phyloP scores from a whole-genome alignment of 2,888 invertebrate genomes.

The Aproaerema taeniolella region DNA sequence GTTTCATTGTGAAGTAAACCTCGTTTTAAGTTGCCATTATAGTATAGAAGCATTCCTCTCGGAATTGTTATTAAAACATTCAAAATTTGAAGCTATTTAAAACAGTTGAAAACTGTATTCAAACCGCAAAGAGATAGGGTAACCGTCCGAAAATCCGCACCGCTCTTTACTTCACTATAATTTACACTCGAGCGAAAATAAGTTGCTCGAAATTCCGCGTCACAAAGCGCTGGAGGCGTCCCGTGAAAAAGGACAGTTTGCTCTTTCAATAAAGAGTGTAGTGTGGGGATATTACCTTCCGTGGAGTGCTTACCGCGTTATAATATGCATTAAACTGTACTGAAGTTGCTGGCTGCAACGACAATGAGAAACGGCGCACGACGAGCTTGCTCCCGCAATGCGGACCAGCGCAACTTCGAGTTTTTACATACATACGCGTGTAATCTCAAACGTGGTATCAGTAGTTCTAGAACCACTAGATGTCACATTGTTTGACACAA shows the following conservation, averaged over 20 bases:
- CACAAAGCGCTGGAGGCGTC: conserved; percentile 62
- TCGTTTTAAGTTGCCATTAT: too few species aligned
- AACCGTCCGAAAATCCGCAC: conserved; percentile 48
- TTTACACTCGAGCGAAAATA: conserved; percentile 61
- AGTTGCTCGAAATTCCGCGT: conserved; percentile 59
- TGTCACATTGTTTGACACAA: too few species aligned
- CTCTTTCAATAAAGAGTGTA: conserved; percentile 69
- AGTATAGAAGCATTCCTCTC: too few species aligned
- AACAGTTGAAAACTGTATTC: conserved; percentile 40
- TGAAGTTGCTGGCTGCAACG: conserved; percentile 57
- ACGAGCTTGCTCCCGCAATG: conserved; percentile 69
- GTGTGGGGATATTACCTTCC: conserved; percentile 57
- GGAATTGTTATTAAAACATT: too few species aligned
- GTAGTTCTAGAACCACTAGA: too few species aligned
- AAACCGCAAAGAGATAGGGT: conserved; percentile 43
- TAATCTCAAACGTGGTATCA: too few species aligned
- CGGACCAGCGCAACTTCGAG: conserved; percentile 46
- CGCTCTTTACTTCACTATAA: conserved; percentile 57
- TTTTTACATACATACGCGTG: too few species aligned
- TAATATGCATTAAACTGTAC: conserved; percentile 75
- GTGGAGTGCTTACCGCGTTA: conserved; percentile 66
- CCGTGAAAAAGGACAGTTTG: conserved; percentile 72
- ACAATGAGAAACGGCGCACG: conserved; percentile 72
- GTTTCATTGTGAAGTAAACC: too few species aligned
- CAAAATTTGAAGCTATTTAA: too few species aligned